Percentiles rank a stretch among this genome's conserved stretches.
Conservation (phyloP, 2,888 invertebrate species). For the Plagiodera versicolora region DNA sequence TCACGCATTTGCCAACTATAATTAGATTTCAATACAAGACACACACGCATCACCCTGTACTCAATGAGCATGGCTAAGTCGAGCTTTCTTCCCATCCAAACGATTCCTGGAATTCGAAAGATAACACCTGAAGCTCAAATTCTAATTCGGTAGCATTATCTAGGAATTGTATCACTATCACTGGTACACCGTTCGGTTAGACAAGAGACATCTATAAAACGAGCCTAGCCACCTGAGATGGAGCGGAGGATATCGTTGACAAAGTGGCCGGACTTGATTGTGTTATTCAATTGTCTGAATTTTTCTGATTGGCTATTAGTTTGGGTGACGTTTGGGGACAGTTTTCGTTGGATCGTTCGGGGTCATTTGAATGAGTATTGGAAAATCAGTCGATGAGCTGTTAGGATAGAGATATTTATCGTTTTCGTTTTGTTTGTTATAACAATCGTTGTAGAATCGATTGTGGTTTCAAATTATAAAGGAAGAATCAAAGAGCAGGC, state of each 20-base stretch:
- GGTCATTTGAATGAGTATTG: no score
- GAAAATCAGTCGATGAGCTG: no score
- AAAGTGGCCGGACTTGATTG: conserved; percentile 43
- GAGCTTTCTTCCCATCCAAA: conserved; percentile 6
- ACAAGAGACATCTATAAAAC: conserved; percentile 50
- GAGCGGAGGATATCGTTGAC: conserved; percentile 34
- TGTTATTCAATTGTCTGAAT: conserved; percentile 43
- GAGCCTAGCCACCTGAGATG: conserved; percentile 33
- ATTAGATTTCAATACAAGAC: no score
- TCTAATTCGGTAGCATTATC: conserved; percentile 43
- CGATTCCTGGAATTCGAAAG: conserved; percentile 30
- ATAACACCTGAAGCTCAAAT: conserved; percentile 34
- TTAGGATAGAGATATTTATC: no score
- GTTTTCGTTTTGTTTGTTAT: no score
- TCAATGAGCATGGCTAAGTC: background rate
- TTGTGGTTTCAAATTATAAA: no score
- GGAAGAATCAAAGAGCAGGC: no score
- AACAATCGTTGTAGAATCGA: no score
- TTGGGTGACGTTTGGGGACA: background rate
- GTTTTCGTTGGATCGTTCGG: no score
- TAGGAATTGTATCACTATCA: conserved; percentile 42
- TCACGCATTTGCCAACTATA: no score
- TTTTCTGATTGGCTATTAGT: conserved; percentile 38
- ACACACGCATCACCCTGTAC: background rate
- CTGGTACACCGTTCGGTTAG: conserved; percentile 41